These are phyloP conservation scores for Drosophila subobscura DNA, from an alignment of 1,140 invertebrate genomes.

Conservation along the genomic window DNA sequence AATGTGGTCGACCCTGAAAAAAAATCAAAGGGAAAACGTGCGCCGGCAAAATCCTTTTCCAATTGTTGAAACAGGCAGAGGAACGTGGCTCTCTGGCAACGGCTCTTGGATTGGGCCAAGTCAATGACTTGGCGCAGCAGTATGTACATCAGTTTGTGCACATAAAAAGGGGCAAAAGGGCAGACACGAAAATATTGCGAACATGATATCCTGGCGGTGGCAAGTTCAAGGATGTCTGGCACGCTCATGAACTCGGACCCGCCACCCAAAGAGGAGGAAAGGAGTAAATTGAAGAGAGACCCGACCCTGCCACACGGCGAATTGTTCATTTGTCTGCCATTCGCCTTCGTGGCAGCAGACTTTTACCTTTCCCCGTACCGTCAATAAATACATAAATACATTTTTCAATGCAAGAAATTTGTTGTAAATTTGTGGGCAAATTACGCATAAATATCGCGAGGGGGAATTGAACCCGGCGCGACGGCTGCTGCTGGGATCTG, in stretches of 20 bases:
- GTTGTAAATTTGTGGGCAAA: too few species aligned
- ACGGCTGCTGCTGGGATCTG: too few species aligned
- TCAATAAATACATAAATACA: too few species aligned
- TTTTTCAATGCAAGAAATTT: too few species aligned
- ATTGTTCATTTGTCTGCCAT: too few species aligned
- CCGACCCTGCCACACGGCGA: too few species aligned
- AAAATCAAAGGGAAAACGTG: conserved; percentile 55
- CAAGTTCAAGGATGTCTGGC: conserved; percentile 77
- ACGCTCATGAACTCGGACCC: conserved; percentile 43
- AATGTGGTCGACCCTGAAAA: conserved; percentile 48
- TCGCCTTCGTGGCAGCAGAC: too few species aligned
- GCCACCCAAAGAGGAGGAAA: not conserved
- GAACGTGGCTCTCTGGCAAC: not conserved
- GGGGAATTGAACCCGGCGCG: too few species aligned
- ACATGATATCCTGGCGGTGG: conserved; percentile 69
- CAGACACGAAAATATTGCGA: conserved; percentile 74
- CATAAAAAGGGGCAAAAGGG: conserved; percentile 44
- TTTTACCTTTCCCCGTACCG: not conserved
- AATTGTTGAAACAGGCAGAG: conserved; percentile 20
- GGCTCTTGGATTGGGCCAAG: conserved; percentile 41
- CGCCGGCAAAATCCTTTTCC: conserved; percentile 49
- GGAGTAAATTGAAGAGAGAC: not conserved
- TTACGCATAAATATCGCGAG: too few species aligned
- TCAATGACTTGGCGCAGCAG: conserved; percentile 41
- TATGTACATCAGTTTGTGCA: conserved; percentile 40